These are phyloP conservation scores for Latrodectus elegans DNA, from an alignment of 2,888 invertebrate genomes.

Conservation along the genomic window DNA sequence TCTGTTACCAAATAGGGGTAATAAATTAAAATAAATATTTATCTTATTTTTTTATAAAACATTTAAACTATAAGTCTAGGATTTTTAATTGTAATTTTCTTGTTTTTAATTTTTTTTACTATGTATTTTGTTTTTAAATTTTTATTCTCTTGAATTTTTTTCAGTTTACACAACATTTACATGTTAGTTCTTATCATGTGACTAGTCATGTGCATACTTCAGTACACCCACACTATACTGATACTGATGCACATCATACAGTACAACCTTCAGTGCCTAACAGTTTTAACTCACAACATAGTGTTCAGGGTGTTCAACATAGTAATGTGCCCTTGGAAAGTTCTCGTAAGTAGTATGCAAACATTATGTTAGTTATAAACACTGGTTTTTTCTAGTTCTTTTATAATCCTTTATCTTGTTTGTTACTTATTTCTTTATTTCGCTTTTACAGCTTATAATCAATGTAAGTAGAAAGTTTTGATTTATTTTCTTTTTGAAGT, in stretches of 20 bases:
- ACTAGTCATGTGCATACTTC: slow-evolving; percentile 13
- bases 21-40: no score
- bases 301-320: neutral
- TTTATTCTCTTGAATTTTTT: neutral
- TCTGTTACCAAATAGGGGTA: no score
- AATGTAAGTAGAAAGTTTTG: neutral
- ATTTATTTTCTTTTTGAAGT: neutral
- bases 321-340: neutral
- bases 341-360: neutral
- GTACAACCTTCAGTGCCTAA: neutral
- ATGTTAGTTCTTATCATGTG: neutral
- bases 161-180: neutral
- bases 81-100: no score
- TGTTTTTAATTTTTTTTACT: no score
- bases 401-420: neutral
- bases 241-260: neutral
- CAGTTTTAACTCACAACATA: neutral
- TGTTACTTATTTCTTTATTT: neutral
- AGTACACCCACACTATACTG: neutral
- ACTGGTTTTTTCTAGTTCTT: neutral
- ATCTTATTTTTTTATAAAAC: no score
- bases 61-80: no score
- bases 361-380: neutral
- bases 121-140: no score
- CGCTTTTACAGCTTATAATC: neutral